These are phyloP conservation scores for Carcina quercana DNA, from an alignment of 2,888 invertebrate species.

Conservation along the genomic window DNA sequence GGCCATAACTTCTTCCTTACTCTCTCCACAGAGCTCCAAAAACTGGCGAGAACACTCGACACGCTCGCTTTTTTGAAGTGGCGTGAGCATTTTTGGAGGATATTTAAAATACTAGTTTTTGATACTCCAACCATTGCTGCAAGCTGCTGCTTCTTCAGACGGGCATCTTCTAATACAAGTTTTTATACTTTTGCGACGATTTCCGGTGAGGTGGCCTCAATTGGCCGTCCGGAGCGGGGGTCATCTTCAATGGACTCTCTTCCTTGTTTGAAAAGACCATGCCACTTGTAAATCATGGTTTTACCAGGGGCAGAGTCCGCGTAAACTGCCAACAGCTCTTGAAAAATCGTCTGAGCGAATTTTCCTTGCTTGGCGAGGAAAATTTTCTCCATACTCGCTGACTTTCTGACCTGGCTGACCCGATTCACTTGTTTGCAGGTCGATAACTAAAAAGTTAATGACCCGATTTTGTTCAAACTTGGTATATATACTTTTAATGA, in stretches of 20 bases:
- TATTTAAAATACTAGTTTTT: not conserved
- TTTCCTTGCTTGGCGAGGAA: not conserved
- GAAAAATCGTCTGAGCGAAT: not conserved
- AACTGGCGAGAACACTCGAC: slow-evolving; percentile 11
- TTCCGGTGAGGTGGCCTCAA: no score
- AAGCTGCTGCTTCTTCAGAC: no score
- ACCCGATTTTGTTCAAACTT: no score
- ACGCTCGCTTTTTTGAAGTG: slow-evolving; percentile 18
- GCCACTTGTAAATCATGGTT: no score
- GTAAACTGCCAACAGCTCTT: not conserved
- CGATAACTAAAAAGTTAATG: no score
- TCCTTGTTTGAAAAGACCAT: not conserved
- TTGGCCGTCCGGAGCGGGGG: not conserved
- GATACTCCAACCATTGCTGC: no score
- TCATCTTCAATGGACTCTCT: slow-evolving; percentile 1
- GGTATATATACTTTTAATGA: no score
- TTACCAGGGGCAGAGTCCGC: not conserved
- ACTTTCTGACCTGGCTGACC: no score
- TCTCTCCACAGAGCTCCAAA: slow-evolving; percentile 12
- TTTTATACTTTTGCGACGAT: no score
- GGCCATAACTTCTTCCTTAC: slow-evolving; percentile 8
- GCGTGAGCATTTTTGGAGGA: slow-evolving; percentile 17
- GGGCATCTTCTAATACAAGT: not conserved
- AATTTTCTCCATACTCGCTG: no score
- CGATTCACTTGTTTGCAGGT: no score